A percentile compares a stretch with the other conserved stretches of the same genome.
phyloP scores from a whole-genome alignment of 2,113 vertebrate species.

The Tychaedon coryphoeus region DNA sequence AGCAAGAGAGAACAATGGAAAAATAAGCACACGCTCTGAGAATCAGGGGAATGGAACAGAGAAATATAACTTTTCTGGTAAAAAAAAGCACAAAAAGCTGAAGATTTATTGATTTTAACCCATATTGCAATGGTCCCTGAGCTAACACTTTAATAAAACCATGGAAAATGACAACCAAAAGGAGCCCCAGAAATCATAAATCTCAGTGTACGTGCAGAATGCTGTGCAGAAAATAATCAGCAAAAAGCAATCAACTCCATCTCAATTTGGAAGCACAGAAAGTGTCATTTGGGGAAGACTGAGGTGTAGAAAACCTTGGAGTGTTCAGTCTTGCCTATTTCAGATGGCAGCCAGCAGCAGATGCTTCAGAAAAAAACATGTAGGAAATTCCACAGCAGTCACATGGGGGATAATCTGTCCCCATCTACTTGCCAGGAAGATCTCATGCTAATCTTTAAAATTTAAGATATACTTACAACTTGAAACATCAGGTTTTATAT shows the following conservation, averaged over 20 bases:
- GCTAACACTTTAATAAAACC: conserved; percentile 1
- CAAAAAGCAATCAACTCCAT: neutral
- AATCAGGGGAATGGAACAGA: neutral
- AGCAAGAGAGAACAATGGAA: neutral
- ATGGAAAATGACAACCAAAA: conserved; percentile 3
- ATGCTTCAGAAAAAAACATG: conserved; percentile 9
- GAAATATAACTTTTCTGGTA: conserved; percentile 4
- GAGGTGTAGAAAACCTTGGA: neutral
- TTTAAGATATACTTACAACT: conserved; percentile 17
- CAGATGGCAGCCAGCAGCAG: conserved; percentile 11
- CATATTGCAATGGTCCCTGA: neutral
- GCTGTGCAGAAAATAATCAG: neutral
- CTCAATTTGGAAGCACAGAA: neutral
- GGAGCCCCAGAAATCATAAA: neutral
- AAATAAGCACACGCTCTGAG: neutral
- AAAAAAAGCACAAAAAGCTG: neutral
- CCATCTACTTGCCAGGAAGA: conserved; percentile 27
- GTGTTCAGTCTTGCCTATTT: neutral
- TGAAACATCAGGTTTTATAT: conserved; percentile 2
- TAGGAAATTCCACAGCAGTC: conserved; percentile 45
- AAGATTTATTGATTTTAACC: conserved; percentile 31
- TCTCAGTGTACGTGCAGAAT: neutral
- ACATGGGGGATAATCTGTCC: conserved; percentile 37
- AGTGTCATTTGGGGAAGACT: neutral
- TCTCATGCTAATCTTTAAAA: conserved; percentile 29